These are phyloP conservation scores for Scaeva pyrastri DNA, from an alignment of 2,888 invertebrate species.

Conservation along the genomic window DNA sequence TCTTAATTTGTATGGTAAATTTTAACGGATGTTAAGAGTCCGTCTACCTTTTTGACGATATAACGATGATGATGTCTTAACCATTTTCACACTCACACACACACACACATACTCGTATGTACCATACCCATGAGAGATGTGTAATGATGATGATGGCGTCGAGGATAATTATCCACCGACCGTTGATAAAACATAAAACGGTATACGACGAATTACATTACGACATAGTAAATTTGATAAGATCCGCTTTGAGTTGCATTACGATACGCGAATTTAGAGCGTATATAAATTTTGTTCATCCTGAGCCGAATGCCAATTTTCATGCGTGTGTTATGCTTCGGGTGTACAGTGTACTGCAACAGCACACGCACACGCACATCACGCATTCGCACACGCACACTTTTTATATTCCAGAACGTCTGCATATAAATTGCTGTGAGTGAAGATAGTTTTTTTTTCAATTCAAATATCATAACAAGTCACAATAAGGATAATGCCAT, in stretches of 20 bases:
- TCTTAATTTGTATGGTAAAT: conserved; percentile 64
- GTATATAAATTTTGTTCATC: conserved; percentile 76
- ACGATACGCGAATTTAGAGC: conserved; percentile 84
- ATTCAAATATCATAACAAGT: background rate
- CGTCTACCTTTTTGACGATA: conserved; percentile 40
- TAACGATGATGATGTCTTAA: background rate
- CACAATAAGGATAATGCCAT: background rate
- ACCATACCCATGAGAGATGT: background rate
- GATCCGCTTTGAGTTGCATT: conserved; percentile 83
- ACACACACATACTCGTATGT: background rate
- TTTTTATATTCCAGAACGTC: conserved; percentile 1
- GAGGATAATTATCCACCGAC: conserved; percentile 71
- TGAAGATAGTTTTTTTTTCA: background rate
- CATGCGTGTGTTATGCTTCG: conserved; percentile 52
- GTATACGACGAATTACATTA: background rate
- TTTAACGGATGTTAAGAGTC: conserved; percentile 65
- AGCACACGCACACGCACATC: conserved; percentile 41
- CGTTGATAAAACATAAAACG: conserved; percentile 52
- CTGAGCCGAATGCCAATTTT: conserved; percentile 62
- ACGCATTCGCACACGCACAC: conserved; percentile 41
- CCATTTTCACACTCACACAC: too few species aligned
- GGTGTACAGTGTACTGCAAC: conserved; percentile 18
- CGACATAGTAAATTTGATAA: conserved; percentile 80
- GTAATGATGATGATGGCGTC: conserved; percentile 18
- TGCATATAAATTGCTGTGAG: background rate